Conservation (phyloP, 2,888 invertebrate genomes). For the Drosophila subquinaria region DNA sequence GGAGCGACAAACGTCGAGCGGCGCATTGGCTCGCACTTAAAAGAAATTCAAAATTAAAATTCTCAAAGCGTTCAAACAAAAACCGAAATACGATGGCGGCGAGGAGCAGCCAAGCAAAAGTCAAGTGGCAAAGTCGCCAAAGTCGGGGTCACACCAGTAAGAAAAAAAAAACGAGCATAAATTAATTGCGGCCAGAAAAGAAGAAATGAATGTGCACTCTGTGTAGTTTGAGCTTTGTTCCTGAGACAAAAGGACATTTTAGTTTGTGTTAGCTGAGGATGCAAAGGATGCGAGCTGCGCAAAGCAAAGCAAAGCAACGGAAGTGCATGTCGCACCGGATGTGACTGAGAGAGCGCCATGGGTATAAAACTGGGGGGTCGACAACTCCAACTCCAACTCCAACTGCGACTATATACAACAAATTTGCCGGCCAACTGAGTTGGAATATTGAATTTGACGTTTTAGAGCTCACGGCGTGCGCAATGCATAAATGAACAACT, state of each 20-base stretch:
- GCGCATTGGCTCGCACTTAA: slow-evolving; percentile 27
- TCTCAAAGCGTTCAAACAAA: slow-evolving; percentile 67
- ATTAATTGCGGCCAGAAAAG: slow-evolving; percentile 72
- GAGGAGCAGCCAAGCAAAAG: slow-evolving; percentile 61
- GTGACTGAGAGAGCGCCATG: slow-evolving; percentile 35
- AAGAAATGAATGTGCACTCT: slow-evolving; percentile 16
- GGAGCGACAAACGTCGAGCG: slow-evolving; percentile 3
- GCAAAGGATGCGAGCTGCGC: slow-evolving; percentile 57
- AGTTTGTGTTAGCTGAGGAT: slow-evolving; percentile 46
- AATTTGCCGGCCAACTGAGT: slow-evolving; percentile 42
- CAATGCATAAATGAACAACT: slow-evolving; percentile 66
- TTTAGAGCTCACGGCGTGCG: slow-evolving; percentile 42
- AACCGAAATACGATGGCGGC: slow-evolving; percentile 39
- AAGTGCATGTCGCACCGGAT: slow-evolving; percentile 78
- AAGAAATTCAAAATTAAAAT: slow-evolving; percentile 77
- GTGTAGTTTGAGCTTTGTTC: slow-evolving; percentile 44
- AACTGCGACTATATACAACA: slow-evolving; percentile 4
- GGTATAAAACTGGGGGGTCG: background rate
- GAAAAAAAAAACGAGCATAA: slow-evolving; percentile 64
- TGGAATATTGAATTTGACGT: slow-evolving; percentile 75
- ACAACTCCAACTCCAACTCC: background rate
- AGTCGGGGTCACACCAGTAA: slow-evolving; percentile 37
- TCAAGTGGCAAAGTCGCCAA: slow-evolving; percentile 66
- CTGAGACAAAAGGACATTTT: slow-evolving; percentile 61
- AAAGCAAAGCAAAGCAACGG: slow-evolving; percentile 62